These are phyloP conservation scores for Blastobasis lacticolella DNA, from an alignment of 2,888 invertebrate species.

Conservation along the genomic window DNA sequence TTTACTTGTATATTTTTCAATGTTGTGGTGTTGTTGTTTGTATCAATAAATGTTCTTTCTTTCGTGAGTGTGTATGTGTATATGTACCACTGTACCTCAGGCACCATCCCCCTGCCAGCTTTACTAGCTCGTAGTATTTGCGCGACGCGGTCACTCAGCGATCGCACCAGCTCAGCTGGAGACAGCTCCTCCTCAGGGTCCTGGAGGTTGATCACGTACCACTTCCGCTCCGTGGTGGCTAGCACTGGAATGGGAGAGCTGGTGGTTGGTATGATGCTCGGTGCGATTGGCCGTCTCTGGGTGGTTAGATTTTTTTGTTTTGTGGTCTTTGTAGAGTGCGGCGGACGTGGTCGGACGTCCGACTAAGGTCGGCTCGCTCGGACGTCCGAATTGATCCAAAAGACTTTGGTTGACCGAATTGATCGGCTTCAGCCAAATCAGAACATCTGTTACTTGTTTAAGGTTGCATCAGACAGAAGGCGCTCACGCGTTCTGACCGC, in stretches of 20 bases:
- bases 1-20: neutral
- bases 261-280: too few species aligned
- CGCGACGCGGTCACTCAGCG: conserved; percentile 2
- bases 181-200: conserved; percentile 32
- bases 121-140: conserved; percentile 15
- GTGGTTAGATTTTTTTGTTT: neutral
- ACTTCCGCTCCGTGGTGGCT: conserved; percentile 35
- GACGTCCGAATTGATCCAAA: too few species aligned
- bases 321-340: too few species aligned
- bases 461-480: too few species aligned
- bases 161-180: conserved; percentile 7
- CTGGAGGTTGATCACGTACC: conserved; percentile 45
- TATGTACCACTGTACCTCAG: conserved; percentile 30
- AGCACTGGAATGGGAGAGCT: conserved; percentile 32
- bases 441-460: too few species aligned
- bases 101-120: conserved; percentile 23
- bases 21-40: too few species aligned
- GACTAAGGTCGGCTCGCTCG: too few species aligned
- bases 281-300: neutral
- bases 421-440: too few species aligned
- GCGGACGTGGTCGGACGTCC: too few species aligned
- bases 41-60: neutral
- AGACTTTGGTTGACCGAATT: too few species aligned
- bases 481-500: too few species aligned
- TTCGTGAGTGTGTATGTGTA: too few species aligned